Conservation (phyloP, 2,113 vertebrate genomes). For the Fukomys damarensis region DNA sequence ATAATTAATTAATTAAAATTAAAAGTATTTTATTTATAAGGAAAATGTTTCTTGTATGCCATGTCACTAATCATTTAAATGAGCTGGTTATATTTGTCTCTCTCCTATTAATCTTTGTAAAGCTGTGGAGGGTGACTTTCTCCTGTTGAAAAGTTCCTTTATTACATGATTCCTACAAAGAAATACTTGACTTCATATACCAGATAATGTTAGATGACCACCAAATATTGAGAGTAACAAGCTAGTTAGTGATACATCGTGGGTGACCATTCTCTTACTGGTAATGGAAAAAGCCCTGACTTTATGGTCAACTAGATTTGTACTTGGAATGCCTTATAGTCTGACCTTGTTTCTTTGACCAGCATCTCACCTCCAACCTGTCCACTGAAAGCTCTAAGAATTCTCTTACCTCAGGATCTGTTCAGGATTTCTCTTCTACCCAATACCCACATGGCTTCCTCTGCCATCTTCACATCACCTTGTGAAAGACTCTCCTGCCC, state of each 20-base stretch:
- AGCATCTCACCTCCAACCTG: neutral
- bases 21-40: neutral
- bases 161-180: neutral
- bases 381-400: neutral
- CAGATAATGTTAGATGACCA: neutral
- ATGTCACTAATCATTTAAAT: neutral
- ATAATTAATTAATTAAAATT: no score
- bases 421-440: neutral
- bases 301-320: neutral
- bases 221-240: neutral
- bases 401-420: neutral
- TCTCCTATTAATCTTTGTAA: neutral
- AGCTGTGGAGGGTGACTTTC: neutral
- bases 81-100: neutral
- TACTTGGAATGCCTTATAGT: neutral
- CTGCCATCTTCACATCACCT: neutral
- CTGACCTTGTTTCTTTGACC: neutral
- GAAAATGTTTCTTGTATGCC: neutral
- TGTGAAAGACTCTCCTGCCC: neutral
- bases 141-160: neutral
- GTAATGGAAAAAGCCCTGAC: neutral
- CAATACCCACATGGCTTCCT: neutral
- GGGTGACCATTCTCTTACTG: neutral
- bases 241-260: rapidly evolving
- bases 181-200: neutral